Base-by-base conservation (phyloP, 92 coral and sea anemone species). In the Porites rus region DNA sequence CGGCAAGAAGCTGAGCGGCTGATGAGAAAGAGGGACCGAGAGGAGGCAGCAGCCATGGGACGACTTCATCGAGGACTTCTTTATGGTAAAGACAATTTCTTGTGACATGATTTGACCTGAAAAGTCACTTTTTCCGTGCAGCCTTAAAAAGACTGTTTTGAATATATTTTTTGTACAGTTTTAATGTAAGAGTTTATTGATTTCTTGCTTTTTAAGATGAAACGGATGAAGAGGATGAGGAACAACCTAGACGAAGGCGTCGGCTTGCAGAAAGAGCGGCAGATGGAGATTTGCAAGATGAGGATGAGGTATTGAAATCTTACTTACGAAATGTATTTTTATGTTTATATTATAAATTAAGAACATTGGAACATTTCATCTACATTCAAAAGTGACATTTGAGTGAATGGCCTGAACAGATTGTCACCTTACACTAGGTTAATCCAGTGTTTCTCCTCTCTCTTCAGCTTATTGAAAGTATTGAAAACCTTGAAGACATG, bases 401-500 rank as follows among this genome's bases (percentile, higher is more conserved):
- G 38, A 69, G 17, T 69, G 24, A 17, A 21, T 69, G 7, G 17
- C 10, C 28, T 22, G 11, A 6, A 71, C 18, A 71, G 17, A 71
- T 71, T 13, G 21, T 71, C 53, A 43, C 56, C 17, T 3, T 4
- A 18, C 8, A n/a, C 31, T 79, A 7, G 6, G 7, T 77, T 54
- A 80, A 80, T 53, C 46, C 13, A 53, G 25, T 25, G 11, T 43
- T 8, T 60, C 9, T 69, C 9, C 11, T 80, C 65, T 20, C 56
- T 67, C 28, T 18, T 7, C 70, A 94, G 98, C 81, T 94, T 78
- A 93, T 97, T 86, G 99, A 97, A 67, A 97, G 99, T 85, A 95
- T 97, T 68, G 99, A 97, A 75, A 97, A 97, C 82, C 95, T 97
- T 74, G 99, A 97, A 87, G 99, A 97, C 78, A 95, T 97, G 99